Evolutionary conservation across 2,888 invertebrate species (phyloP).

Genomic region (Drosophila pseudotakahashii): DNA sequence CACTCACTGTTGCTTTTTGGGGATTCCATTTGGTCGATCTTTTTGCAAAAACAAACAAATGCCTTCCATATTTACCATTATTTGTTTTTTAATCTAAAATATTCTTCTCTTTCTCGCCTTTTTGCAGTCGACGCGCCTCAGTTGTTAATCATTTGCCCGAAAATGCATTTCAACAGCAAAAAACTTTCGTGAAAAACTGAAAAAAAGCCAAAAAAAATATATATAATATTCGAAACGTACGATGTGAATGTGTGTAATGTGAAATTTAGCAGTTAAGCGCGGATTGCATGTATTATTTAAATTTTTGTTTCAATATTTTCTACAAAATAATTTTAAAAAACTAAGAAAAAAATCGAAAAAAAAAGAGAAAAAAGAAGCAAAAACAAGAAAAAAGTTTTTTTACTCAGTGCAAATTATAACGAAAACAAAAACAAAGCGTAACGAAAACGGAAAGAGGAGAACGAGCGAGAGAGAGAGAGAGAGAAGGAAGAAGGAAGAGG

Average conservation of each 20-base stretch:
- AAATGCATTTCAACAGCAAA: constrained; percentile 59
- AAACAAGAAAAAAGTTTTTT: constrained; percentile 18
- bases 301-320: constrained; percentile 64
- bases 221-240: constrained; percentile 27
- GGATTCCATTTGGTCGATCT: constrained; percentile 64
- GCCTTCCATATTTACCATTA: constrained; percentile 65
- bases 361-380: constrained; percentile 17
- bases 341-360: constrained; percentile 26
- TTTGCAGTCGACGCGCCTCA: constrained; percentile 61
- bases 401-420: constrained; percentile 25
- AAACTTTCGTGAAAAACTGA: constrained; percentile 33
- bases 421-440: constrained; percentile 37
- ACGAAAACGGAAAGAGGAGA: constrained; percentile 7
- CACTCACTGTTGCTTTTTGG: constrained; percentile 72
- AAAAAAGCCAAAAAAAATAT: constrained; percentile 18
- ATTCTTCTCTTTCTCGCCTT: constrained; percentile 24
- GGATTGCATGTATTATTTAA: constrained; percentile 75
- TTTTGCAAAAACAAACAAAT: constrained; percentile 68
- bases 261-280: constrained; percentile 72
- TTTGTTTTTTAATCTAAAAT: constrained; percentile 10
- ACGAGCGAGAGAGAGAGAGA: constrained; percentile 5
- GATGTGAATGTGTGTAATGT: constrained; percentile 74
- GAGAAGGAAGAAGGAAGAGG: constrained; percentile 22
- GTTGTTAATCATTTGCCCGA: constrained; percentile 52
- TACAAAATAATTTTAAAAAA: constrained; percentile 26